A percentile compares a stretch with the other conserved stretches of the same genome.
phyloP scores from a whole-genome alignment of 2,888 invertebrate species.

The Eurytoma californica region DNA sequence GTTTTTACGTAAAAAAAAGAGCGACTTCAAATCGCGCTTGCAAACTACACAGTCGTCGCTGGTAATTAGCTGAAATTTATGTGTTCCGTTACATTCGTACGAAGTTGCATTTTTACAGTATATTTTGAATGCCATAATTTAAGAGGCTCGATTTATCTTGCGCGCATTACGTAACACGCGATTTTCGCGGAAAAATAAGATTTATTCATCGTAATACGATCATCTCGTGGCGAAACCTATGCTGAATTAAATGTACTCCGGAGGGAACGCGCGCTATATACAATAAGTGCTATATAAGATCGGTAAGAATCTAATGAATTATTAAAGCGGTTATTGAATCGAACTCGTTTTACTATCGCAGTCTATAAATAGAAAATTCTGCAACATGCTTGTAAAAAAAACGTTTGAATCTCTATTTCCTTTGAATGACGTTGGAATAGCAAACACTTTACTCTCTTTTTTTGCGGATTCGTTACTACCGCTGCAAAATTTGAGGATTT shows the following conservation, averaged over 20 bases:
- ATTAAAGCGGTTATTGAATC: slow-evolving; percentile 22
- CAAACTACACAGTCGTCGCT: too few relatives aligned
- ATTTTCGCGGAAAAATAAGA: slow-evolving; percentile 9
- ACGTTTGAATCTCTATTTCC: neutral
- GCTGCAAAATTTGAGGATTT: too few relatives aligned
- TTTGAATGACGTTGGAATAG: too few relatives aligned
- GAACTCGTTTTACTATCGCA: slow-evolving; percentile 10
- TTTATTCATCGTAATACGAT: slow-evolving; percentile 40
- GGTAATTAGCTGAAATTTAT: too few relatives aligned
- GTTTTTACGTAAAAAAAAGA: too few relatives aligned
- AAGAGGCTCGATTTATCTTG: neutral
- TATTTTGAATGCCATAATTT: too few relatives aligned
- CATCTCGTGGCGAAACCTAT: slow-evolving; percentile 31
- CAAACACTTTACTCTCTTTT: too few relatives aligned
- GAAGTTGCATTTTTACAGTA: too few relatives aligned
- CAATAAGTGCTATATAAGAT: slow-evolving; percentile 13
- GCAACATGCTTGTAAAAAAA: neutral
- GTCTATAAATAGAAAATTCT: neutral
- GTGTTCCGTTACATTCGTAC: too few relatives aligned
- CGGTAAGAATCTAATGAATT: slow-evolving; percentile 24
- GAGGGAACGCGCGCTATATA: slow-evolving; percentile 17
- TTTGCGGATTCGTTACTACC: too few relatives aligned
- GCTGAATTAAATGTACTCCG: slow-evolving; percentile 3
- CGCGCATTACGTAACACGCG: neutral
- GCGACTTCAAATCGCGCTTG: too few relatives aligned